Conservation (phyloP, 1,140 invertebrate species). For the Amphibalanus amphitrite region DNA sequence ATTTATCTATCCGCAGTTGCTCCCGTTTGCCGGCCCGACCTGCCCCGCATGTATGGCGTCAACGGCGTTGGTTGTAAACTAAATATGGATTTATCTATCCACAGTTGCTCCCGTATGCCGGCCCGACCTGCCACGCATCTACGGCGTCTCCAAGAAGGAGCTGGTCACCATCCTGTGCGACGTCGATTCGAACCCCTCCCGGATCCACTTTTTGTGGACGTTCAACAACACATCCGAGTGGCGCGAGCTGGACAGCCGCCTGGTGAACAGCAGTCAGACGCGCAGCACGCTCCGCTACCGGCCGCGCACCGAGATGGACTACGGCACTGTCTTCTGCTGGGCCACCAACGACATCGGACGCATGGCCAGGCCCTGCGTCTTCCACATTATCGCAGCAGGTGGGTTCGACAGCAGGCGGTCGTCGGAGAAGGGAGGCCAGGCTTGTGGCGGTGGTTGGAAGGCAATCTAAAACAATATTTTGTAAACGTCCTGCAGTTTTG, state of each 20-base stretch:
- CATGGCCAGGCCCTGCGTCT: slow-evolving; percentile 44
- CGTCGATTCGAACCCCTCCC: slow-evolving; percentile 11
- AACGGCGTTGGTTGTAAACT: too few relatives aligned
- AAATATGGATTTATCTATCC: too few relatives aligned
- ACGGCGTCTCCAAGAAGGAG: slow-evolving; percentile 13
- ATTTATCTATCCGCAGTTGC: slow-evolving; percentile 37
- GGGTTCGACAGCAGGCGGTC: too few relatives aligned
- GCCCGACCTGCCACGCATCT: slow-evolving; percentile 5
- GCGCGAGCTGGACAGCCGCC: slow-evolving; percentile 43
- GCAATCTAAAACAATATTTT: slow-evolving; percentile 7
- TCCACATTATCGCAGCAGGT: slow-evolving; percentile 47
- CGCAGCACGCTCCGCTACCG: slow-evolving; percentile 4
- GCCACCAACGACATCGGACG: slow-evolving; percentile 48
- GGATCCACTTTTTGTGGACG: slow-evolving; percentile 51
- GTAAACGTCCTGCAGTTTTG: too few relatives aligned
- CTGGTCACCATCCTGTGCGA: slow-evolving; percentile 12
- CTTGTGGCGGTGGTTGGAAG: too few relatives aligned
- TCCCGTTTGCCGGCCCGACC: too few relatives aligned
- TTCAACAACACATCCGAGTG: slow-evolving; percentile 71
- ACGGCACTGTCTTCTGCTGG: slow-evolving; percentile 53
- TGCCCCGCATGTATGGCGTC: too few relatives aligned
- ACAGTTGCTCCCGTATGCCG: slow-evolving; percentile 12
- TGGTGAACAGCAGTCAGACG: slow-evolving; percentile 18
- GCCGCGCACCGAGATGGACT: slow-evolving; percentile 19
- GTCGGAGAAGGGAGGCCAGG: too few relatives aligned